These are phyloP conservation scores for Daubentonia madagascariensis DNA, from an alignment of 2,113 vertebrate genomes.

Conservation along the genomic window DNA sequence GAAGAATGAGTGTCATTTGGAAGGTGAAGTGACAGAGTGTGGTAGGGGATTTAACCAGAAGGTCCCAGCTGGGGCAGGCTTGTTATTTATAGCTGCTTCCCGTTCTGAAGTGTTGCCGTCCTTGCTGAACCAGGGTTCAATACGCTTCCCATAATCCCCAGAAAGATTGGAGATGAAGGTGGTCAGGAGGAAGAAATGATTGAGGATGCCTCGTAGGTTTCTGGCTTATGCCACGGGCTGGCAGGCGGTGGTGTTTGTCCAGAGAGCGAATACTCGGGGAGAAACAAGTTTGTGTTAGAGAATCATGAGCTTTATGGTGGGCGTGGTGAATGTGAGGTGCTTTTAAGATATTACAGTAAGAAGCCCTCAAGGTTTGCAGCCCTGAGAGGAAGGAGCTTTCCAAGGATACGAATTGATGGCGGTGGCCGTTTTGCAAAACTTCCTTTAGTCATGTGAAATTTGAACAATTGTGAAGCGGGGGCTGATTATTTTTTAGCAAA, in stretches of 20 bases:
- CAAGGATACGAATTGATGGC: fast-evolving
- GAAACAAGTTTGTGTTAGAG: not conserved
- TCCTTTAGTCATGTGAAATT: not conserved
- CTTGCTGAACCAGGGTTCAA: not conserved
- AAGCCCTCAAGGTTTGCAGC: not conserved
- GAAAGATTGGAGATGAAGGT: not conserved
- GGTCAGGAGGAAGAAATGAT: not conserved
- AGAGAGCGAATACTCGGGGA: not conserved
- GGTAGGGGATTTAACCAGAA: not conserved
- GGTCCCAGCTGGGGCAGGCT: too few species aligned
- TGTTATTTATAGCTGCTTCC: too few species aligned
- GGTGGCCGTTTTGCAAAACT: not conserved
- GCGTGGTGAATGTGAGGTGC: fast-evolving
- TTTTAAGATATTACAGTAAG: not conserved
- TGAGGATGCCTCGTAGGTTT: not conserved
- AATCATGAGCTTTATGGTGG: not conserved
- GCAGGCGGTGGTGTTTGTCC: not conserved
- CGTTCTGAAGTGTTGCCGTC: too few species aligned
- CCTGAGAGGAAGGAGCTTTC: too few species aligned
- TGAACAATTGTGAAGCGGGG: not conserved
- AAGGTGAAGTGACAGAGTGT: not conserved
- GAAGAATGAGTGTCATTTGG: not conserved
- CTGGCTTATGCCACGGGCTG: not conserved
- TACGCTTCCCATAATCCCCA: fast-evolving
- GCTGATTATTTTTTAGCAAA: not conserved